A percentile compares a stretch with the other conserved stretches of the same genome.
These are phyloP conservation scores for Sinonovacula constricta DNA, from an alignment of 1,140 invertebrate genomes.

Conservation along the genomic window DNA sequence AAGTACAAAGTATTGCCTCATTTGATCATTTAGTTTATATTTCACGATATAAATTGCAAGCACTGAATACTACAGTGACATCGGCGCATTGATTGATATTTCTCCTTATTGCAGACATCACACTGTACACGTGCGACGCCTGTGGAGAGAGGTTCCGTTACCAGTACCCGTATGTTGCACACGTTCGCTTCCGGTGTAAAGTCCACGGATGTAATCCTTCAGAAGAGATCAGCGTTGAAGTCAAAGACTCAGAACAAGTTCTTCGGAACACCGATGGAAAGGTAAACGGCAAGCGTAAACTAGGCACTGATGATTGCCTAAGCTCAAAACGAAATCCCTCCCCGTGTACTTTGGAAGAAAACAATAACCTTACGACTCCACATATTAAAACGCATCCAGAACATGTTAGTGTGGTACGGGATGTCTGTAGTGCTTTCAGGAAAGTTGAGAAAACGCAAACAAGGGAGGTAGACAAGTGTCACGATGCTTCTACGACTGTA, in stretches of 20 bases:
- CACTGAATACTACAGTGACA: too few species aligned
- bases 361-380: not conserved
- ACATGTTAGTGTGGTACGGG: too few species aligned
- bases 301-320: not conserved
- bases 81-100: too few species aligned
- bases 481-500: not conserved
- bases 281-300: not conserved
- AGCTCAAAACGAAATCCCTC: not conserved
- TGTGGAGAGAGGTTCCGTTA: conserved; percentile 74
- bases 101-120: conserved; percentile 62
- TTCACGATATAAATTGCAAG: too few species aligned
- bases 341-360: not conserved
- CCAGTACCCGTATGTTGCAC: conserved; percentile 71
- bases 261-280: not conserved
- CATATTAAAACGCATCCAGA: too few species aligned
- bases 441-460: conserved; percentile 67
- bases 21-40: too few species aligned
- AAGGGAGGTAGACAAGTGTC: not conserved
- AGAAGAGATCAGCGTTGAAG: not conserved
- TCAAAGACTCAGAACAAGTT: not conserved
- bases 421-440: conserved; percentile 68
- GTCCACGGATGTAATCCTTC: not conserved
- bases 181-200: conserved; percentile 73
- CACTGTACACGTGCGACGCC: conserved; percentile 64
- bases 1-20: too few species aligned